phyloP scores from a whole-genome alignment of 2,797 vertebrate species.

The Alcedo atthis region DNA sequence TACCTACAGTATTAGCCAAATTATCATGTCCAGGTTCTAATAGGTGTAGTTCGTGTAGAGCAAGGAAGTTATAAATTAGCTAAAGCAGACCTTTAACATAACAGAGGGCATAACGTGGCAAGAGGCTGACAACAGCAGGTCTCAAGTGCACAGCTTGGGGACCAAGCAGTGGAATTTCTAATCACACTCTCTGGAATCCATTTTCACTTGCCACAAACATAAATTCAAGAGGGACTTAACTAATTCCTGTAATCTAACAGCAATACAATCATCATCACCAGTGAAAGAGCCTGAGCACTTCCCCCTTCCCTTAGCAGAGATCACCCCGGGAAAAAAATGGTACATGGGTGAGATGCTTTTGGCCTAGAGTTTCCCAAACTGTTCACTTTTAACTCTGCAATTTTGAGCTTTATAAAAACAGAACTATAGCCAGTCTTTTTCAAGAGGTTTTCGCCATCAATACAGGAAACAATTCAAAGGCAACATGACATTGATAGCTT shows the following conservation, averaged over 20 bases:
- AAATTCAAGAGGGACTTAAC: neutral
- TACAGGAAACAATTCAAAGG: constrained; percentile 69
- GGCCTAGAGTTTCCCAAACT: constrained; percentile 6
- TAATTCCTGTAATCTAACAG: neutral
- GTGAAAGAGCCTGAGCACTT: neutral
- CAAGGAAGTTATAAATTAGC: neutral
- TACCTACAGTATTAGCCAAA: neutral
- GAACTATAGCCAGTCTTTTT: constrained; percentile 38
- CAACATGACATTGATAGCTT: constrained; percentile 71
- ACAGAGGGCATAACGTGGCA: neutral
- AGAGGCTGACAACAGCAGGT: neutral
- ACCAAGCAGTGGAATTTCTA: neutral
- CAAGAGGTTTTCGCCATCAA: constrained; percentile 47
- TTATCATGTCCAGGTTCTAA: neutral
- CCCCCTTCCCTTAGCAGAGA: neutral
- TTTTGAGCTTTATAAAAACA: constrained; percentile 59
- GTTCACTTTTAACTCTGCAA: constrained; percentile 2
- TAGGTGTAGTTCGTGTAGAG: neutral
- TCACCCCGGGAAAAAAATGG: neutral
- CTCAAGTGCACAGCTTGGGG: neutral
- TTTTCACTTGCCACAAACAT: neutral
- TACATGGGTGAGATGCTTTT: neutral
- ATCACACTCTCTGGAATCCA: neutral
- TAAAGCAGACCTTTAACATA: neutral
- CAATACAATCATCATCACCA: neutral